These are phyloP conservation scores for Argynnis bischoffii DNA, from an alignment of 2,888 invertebrate species.

Conservation along the genomic window DNA sequence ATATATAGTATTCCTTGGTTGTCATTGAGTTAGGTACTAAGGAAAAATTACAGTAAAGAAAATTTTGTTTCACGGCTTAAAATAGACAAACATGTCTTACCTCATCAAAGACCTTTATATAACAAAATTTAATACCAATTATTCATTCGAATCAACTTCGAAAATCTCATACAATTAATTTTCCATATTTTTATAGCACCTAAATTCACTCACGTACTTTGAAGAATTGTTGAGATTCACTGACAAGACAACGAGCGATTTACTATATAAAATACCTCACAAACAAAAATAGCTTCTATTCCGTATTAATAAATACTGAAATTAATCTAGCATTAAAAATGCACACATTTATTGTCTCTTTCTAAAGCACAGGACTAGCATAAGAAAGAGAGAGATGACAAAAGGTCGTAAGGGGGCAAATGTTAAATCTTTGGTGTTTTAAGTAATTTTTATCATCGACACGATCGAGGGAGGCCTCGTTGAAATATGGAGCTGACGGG, in stretches of 20 bases:
- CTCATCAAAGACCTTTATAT: constrained; percentile 13
- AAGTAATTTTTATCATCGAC: constrained; percentile 81
- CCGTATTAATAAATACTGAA: constrained; percentile 5
- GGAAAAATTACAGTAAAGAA: no score
- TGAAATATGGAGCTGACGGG: constrained; percentile 76
- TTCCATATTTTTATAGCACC: constrained; percentile 64
- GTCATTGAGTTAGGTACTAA: no score
- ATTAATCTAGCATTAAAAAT: constrained; percentile 6
- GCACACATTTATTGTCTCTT: constrained; percentile 41
- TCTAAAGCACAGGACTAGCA: constrained; percentile 41
- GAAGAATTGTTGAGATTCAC: constrained; percentile 62
- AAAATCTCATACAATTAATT: constrained; percentile 55
- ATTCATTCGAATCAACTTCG: constrained; percentile 38
- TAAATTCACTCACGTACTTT: constrained; percentile 67
- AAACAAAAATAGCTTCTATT: constrained; percentile 23
- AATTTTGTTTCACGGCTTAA: no score
- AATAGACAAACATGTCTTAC: constrained; percentile 9
- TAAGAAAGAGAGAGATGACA: constrained; percentile 54
- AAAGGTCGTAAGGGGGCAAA: constrained; percentile 61
- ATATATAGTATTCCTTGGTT: no score
- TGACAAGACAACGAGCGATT: constrained; percentile 67
- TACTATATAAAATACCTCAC: constrained; percentile 47
- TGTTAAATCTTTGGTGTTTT: constrained; percentile 80
- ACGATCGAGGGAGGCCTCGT: constrained; percentile 74
- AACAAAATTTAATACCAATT: constrained; percentile 21